Evolutionary conservation across 1,140 invertebrate genomes (phyloP).

Genomic region (Philopotamus ludificatus): DNA sequence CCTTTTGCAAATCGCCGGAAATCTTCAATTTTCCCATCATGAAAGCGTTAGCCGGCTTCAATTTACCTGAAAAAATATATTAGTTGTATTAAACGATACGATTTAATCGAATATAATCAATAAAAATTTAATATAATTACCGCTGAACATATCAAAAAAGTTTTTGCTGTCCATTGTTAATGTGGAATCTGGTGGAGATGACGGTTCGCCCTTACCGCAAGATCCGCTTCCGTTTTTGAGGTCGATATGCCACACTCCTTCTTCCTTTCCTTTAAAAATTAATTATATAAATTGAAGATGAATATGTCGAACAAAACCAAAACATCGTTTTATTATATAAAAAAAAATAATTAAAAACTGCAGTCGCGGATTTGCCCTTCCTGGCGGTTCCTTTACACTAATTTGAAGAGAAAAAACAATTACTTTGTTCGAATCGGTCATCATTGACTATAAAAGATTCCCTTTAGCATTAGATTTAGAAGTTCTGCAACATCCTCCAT

Average conservation of each 20-base stretch:
- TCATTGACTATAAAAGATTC: too few relatives aligned
- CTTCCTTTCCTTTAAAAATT: slow-evolving; percentile 63
- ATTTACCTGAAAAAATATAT: slow-evolving; percentile 61
- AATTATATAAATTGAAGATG: slow-evolving; percentile 44
- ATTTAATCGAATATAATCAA: slow-evolving; percentile 9
- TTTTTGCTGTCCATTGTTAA: slow-evolving; percentile 80
- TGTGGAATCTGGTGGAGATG: slow-evolving; percentile 73
- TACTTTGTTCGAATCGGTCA: too few relatives aligned
- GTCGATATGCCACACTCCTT: slow-evolving; percentile 85
- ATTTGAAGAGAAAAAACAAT: too few relatives aligned
- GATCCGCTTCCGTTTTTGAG: slow-evolving; percentile 82
- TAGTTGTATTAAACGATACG: slow-evolving; percentile 3
- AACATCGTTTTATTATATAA: not conserved
- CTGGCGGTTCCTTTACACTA: too few relatives aligned
- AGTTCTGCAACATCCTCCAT: too few relatives aligned
- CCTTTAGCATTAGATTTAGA: too few relatives aligned
- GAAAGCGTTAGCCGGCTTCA: slow-evolving; percentile 89
- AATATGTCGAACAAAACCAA: not conserved
- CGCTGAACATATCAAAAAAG: slow-evolving; percentile 77
- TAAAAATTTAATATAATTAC: slow-evolving; percentile 46
- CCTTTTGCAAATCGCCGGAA: slow-evolving; percentile 87
- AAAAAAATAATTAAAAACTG: slow-evolving; percentile 10
- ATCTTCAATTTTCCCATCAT: slow-evolving; percentile 97
- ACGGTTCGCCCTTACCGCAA: slow-evolving; percentile 75
- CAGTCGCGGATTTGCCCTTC: too few relatives aligned